Evolutionary conservation across 2,888 invertebrate genomes (phyloP).

Genomic region (Drosophila helvetica): DNA sequence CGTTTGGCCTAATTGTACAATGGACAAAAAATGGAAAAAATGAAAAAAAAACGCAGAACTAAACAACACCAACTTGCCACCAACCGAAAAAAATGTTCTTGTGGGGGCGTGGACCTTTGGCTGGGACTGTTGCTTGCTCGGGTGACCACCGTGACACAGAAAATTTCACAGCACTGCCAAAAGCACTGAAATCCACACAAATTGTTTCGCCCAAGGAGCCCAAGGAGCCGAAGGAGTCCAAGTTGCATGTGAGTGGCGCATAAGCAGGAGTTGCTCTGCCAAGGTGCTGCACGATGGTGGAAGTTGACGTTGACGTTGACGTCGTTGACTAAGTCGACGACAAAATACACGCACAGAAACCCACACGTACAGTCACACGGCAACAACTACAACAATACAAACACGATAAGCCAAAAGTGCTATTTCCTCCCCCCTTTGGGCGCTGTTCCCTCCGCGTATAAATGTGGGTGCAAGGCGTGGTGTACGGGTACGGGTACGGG

Average conservation of each 20-base stretch:
- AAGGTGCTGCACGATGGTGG: conserved; percentile 45
- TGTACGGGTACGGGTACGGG: conserved; percentile 12
- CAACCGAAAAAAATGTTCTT: conserved; percentile 15
- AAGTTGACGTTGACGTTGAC: conserved; percentile 42
- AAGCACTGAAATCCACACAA: conserved; percentile 32
- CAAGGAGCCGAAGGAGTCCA: no score
- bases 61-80: conserved; percentile 7
- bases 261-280: conserved; percentile 31
- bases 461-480: not conserved
- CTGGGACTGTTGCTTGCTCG: conserved; percentile 49
- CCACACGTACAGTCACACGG: conserved; percentile 24
- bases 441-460: not conserved
- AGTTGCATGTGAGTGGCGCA: conserved; percentile 63
- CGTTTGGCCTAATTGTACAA: conserved; percentile 73
- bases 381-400: conserved; percentile 43
- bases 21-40: conserved; percentile 31
- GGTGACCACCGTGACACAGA: conserved; percentile 68
- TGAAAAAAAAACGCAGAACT: not conserved
- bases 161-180: conserved; percentile 37
- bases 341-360: conserved; percentile 41
- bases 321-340: conserved; percentile 39
- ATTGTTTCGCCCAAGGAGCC: conserved; percentile 32
- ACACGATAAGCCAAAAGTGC: conserved; percentile 58
- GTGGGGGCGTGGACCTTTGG: conserved; percentile 29
- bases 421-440: conserved; percentile 25